Base-by-base conservation (phyloP, 2,888 invertebrate species). In the Choristoneura rosaceana region DNA sequence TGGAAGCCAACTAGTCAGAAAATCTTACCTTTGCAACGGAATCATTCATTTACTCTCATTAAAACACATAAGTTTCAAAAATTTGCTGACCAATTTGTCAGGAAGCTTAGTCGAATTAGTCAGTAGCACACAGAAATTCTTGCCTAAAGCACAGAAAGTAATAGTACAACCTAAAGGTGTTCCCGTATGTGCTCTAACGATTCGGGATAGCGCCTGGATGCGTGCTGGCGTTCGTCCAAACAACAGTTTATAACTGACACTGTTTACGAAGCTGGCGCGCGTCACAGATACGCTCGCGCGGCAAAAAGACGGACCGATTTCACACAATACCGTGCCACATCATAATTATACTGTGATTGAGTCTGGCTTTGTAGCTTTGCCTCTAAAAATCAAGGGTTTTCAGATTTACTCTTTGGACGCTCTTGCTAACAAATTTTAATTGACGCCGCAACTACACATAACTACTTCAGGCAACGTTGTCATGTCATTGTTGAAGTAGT, bases 141-240 rank as follows among this genome's bases (percentile, higher is more conserved):
- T 1, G 25, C 25, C 25, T 25, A 0, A 25, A 25, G 25, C 25
- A 25, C 25, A 25, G 38, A 38, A 38, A 38, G 38, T 38, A 38
- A 38, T 7, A 38, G 38, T 38, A 38, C 38, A 69, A 73, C 76
- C 74, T 74, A 75, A 74, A 76, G 71, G 77, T 76, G 78, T 75
- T 64, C 10, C 67, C 73, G 74, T 75, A 69, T 78, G 80, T 79
- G 79, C 80, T 80, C 82, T 79, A 81, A 83, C 77, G 69, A 75
- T 77, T 75, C 76, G 81, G 83, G 79, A 78, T 45, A 55, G 25
- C 55, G 17, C 55, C 2, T 25, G 55, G 55, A 55, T 12, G 17
- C 76, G 76, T 74, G 75, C 83, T 91, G 90, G 91, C 91, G 80
- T 77, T 76, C 79, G 81, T 89, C 91, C 90, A 92, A 91, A 85